These are phyloP conservation scores for Spongia lamella DNA, from an alignment of 37 sponge, comb jelly and placozoan genomes.

Conservation along the genomic window DNA sequence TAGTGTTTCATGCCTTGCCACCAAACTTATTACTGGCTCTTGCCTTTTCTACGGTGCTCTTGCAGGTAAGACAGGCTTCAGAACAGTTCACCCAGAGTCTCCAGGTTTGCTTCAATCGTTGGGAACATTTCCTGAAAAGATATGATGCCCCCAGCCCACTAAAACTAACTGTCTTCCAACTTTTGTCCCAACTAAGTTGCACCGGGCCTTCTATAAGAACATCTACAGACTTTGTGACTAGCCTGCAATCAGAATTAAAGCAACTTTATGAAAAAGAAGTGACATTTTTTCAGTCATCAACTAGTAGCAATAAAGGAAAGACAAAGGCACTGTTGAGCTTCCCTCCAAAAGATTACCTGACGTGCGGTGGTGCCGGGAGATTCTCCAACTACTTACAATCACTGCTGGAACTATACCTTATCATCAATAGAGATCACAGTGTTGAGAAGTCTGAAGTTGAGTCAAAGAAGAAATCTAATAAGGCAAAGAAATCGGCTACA, in stretches of 20 bases:
- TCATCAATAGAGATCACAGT: slow-evolving; percentile 19
- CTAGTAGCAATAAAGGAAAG: slow-evolving; percentile 1
- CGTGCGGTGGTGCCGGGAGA: slow-evolving; percentile 48
- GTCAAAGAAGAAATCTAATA: slow-evolving; percentile 8
- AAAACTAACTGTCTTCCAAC: not conserved
- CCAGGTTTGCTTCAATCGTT: no score
- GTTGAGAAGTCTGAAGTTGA: slow-evolving; percentile 8
- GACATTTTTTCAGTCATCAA: slow-evolving; percentile 10
- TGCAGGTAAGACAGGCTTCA: not conserved
- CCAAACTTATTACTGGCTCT: slow-evolving; percentile 74
- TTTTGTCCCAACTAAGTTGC: no score
- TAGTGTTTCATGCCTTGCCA: slow-evolving; percentile 62
- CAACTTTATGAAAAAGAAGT: slow-evolving; percentile 59
- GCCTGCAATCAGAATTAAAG: slow-evolving; percentile 52
- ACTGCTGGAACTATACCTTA: slow-evolving; percentile 59
- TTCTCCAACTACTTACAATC: slow-evolving; percentile 86
- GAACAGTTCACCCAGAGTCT: no score
- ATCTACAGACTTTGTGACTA: slow-evolving; percentile 36
- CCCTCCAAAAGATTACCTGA: slow-evolving; percentile 53
- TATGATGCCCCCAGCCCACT: not conserved
- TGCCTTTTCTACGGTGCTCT: slow-evolving; percentile 55
- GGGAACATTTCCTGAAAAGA: no score
- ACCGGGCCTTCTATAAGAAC: not conserved
- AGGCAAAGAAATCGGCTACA: not conserved
- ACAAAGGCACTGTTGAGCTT: slow-evolving; percentile 1